Conservation (phyloP, 2,113 vertebrate genomes). For the Gopherus evgoodei region DNA sequence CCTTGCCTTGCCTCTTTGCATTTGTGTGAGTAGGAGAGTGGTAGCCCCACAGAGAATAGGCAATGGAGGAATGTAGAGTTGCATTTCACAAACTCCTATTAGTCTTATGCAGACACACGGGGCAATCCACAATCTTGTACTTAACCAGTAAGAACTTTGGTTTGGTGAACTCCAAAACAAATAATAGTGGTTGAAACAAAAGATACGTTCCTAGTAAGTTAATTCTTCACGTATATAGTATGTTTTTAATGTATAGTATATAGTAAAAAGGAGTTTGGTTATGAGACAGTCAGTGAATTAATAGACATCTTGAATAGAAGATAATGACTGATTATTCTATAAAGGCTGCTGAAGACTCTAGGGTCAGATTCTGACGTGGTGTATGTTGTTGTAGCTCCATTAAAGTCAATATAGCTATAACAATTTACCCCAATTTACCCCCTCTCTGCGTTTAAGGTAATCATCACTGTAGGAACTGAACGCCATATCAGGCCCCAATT, state of each 20-base stretch:
- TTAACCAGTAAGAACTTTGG: not conserved
- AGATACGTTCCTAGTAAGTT: not conserved
- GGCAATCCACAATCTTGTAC: not conserved
- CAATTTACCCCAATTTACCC: not conserved
- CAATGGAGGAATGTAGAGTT: too few relatives aligned
- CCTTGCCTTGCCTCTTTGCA: not conserved
- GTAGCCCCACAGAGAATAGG: too few relatives aligned
- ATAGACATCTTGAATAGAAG: not conserved
- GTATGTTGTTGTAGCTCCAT: not conserved
- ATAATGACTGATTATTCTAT: not conserved
- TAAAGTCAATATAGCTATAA: not conserved
- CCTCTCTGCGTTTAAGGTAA: not conserved
- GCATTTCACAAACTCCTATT: not conserved
- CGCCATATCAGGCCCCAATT: not conserved
- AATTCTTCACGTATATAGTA: not conserved
- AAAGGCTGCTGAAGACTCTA: not conserved
- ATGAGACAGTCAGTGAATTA: not conserved
- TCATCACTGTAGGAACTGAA: not conserved
- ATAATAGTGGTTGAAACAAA: not conserved
- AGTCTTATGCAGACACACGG: not conserved
- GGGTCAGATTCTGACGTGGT: not conserved
- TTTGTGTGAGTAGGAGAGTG: too few relatives aligned
- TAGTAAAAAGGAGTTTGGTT: not conserved
- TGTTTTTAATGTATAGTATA: not conserved
- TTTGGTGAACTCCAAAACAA: not conserved